Conservation (phyloP, 2,888 invertebrate genomes). For the Tetramorium bicarinatum region DNA sequence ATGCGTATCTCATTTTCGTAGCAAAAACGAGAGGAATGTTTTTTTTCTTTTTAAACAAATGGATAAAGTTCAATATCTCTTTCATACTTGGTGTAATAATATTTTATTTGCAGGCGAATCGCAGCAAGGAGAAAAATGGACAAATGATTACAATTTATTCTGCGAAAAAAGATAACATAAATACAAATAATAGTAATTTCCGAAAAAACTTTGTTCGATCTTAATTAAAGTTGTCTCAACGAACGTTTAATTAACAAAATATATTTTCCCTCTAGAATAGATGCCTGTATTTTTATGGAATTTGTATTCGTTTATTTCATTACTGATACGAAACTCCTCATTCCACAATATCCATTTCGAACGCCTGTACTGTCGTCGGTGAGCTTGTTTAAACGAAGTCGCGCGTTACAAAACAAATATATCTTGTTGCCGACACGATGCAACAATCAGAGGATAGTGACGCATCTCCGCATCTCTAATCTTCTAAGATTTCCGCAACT, state of each 20-base stretch:
- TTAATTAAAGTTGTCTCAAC: constrained; percentile 33
- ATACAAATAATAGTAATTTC: constrained; percentile 3
- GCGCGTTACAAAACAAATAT: constrained; percentile 15
- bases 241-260: constrained; percentile 24
- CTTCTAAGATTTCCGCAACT: constrained; percentile 69
- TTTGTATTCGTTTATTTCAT: not conserved
- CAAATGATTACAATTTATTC: constrained; percentile 11
- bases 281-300: not conserved
- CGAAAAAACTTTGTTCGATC: not conserved
- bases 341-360: constrained; percentile 15
- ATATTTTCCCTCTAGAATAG: not conserved
- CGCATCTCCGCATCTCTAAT: constrained; percentile 12
- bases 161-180: not conserved
- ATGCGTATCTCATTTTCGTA: constrained; percentile 15
- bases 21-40: not conserved
- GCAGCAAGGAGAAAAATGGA: not conserved
- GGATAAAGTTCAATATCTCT: not conserved
- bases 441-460: constrained; percentile 60
- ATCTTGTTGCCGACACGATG: constrained; percentile 26
- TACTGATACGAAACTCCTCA: not conserved
- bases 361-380: not conserved
- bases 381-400: constrained; percentile 6
- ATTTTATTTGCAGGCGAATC: not conserved
- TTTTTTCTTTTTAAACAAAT: not conserved
- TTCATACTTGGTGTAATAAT: not conserved